Base-by-base conservation (phyloP, 2,797 vertebrate genomes). In the Buphagus erythrorhynchus region DNA sequence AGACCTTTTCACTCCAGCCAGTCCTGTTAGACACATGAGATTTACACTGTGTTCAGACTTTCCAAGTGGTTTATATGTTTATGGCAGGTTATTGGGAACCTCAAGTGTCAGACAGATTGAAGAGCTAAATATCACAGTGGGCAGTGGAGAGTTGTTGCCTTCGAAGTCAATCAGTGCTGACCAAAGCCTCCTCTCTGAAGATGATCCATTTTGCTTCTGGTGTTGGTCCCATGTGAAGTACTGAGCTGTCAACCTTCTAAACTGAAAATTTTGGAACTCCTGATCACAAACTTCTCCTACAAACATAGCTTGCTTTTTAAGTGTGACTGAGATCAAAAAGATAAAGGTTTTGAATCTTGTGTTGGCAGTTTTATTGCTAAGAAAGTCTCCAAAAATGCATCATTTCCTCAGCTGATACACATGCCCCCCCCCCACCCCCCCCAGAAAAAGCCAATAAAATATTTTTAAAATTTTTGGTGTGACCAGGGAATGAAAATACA, bases 381-480 rank as follows among this genome's bases (percentile, higher is more conserved):
- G 57, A 72, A 43, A 16, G 6, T 20, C 22, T 35, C 38, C 0
- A 51, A 43, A 75, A 82, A 16, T 15, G 8, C n/a, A 16, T 13
- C 1, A 7, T 45, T 96, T 96, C 54, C 40, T 73, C 43, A 87
- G 20, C 10, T 74, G n/a, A n/a, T n/a, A 68, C 4, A 38, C 6
- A 35, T 5, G 10, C 5, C 9, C 5, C 6, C 4, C 9, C 12
- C 14, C 18, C 10, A 4, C 4, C 12, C 14, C 18, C 10, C 4
- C 4, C 1, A 8, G 5, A 25, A 33, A 26, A 43, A 17, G 20
- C 0, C 4, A 28, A 59, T 17, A 36, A 75, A 81, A 68, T 6
- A 62, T 59, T 92, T 62, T 1, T 2, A 35, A 54, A 29, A 33
- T 4, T 63, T 77, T 21, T 80, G 19, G 12, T 72, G 46, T 38